These are phyloP conservation scores for Sebastes schlegelii DNA, from an alignment of 2,113 vertebrate species.

Conservation along the genomic window DNA sequence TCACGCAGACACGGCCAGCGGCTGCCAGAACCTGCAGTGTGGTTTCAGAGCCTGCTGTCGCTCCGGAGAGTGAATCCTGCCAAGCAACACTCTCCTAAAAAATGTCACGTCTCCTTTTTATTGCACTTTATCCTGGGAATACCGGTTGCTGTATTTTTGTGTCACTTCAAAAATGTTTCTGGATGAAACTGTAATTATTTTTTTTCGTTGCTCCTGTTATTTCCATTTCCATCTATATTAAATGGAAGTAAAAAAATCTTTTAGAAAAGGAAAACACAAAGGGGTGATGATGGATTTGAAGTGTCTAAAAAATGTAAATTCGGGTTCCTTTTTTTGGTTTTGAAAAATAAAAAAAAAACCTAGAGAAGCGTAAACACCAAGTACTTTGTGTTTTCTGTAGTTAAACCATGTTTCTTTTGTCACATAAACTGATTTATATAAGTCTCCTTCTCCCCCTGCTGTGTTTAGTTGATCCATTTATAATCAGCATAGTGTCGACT, in stretches of 20 bases:
- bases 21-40: constrained; percentile 99
- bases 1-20: constrained; percentile 95
- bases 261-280: constrained; percentile 38
- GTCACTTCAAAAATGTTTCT: constrained; percentile 66
- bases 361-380: constrained; percentile 41
- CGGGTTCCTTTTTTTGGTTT: constrained; percentile 23
- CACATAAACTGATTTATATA: constrained; percentile 2
- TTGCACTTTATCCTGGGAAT: constrained; percentile 93
- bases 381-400: constrained; percentile 39
- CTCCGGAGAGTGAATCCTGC: constrained; percentile 93
- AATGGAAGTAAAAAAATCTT: constrained; percentile 43
- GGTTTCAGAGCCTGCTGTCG: constrained; percentile 99
- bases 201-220: constrained; percentile 32
- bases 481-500: constrained; percentile 8
- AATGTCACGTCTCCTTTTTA: constrained; percentile 83
- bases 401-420: constrained; percentile 15
- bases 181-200: constrained; percentile 61
- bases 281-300: constrained; percentile 34
- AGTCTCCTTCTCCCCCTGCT: constrained; percentile 15
- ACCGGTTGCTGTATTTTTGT: constrained; percentile 72
- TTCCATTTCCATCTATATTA: constrained; percentile 55
- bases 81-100: constrained; percentile 68
- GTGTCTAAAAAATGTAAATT: constrained; percentile 44
- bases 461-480: constrained; percentile 21
- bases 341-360: constrained; percentile 27